These are phyloP conservation scores for Lutraria rhynchaena DNA, from an alignment of 1,140 invertebrate genomes.

Conservation along the genomic window DNA sequence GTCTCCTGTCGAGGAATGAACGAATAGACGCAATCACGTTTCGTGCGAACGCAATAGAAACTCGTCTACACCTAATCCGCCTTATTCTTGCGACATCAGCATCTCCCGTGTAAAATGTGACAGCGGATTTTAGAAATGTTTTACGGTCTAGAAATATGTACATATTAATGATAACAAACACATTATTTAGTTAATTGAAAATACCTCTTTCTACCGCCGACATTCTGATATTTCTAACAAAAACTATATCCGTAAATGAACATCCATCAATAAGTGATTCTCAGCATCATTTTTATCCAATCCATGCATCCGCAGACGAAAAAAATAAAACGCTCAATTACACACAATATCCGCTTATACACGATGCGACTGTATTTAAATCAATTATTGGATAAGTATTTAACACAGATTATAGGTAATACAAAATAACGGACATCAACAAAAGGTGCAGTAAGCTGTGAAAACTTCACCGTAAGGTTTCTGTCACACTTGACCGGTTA, in stretches of 20 bases:
- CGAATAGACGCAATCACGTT: too few species aligned
- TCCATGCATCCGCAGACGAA: slow-evolving; percentile 13
- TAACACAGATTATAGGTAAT: slow-evolving; percentile 18
- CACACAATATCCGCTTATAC: slow-evolving; percentile 4
- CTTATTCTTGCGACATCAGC: too few species aligned
- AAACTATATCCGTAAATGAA: background rate
- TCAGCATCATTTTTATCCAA: slow-evolving; percentile 24
- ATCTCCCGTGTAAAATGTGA: too few species aligned
- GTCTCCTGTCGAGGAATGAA: too few species aligned
- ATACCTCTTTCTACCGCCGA: slow-evolving; percentile 24
- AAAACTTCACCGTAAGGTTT: slow-evolving; percentile 34
- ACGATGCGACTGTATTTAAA: background rate
- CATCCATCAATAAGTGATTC: too few species aligned
- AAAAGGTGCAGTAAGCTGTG: slow-evolving; percentile 37
- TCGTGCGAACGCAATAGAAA: too few species aligned
- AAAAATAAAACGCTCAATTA: slow-evolving; percentile 1
- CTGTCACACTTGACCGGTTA: slow-evolving; percentile 55
- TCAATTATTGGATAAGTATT: slow-evolving; percentile 3
- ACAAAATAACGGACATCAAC: slow-evolving; percentile 4
- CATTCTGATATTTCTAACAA: slow-evolving; percentile 27
- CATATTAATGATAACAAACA: too few species aligned
- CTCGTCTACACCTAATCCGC: too few species aligned
- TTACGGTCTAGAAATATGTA: too few species aligned
- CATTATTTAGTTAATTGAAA: too few species aligned
- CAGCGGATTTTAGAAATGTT: too few species aligned